phyloP scores from a whole-genome alignment of 2,797 vertebrate genomes.

The Dromococcyx pavoninus region DNA sequence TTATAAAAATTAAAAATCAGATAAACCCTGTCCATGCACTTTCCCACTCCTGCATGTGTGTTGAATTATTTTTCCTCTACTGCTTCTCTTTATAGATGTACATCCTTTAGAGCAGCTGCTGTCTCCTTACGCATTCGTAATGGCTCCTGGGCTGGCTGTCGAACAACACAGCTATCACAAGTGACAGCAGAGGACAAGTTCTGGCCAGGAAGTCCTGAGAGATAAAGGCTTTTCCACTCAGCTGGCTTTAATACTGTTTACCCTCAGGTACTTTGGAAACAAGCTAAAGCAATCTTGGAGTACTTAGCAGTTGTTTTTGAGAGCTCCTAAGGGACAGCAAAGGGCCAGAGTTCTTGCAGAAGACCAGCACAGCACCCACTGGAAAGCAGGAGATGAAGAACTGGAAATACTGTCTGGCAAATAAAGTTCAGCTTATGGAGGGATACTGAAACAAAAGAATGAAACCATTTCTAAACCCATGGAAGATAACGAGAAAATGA shows the following conservation, averaged over 20 bases:
- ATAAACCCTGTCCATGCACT: neutral
- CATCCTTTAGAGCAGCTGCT: neutral
- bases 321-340: neutral
- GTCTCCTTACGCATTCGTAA: accelerated
- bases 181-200: neutral
- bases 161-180: neutral
- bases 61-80: neutral
- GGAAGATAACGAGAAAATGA: constrained; percentile 56
- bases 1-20: neutral
- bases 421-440: constrained; percentile 32
- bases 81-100: neutral
- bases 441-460: neutral
- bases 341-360: neutral
- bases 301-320: neutral
- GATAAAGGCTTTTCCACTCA: neutral
- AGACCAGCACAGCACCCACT: neutral
- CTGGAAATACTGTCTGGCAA: constrained; percentile 12
- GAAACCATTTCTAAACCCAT: constrained; percentile 28
- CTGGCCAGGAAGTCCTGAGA: neutral
- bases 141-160: too few species aligned
- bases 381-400: neutral
- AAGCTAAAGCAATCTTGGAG: neutral
- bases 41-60: neutral
- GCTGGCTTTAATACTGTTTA: neutral
- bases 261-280: constrained; percentile 1